Conservation (phyloP, 2,888 invertebrate species). For the Chaetoderma sp. region DNA sequence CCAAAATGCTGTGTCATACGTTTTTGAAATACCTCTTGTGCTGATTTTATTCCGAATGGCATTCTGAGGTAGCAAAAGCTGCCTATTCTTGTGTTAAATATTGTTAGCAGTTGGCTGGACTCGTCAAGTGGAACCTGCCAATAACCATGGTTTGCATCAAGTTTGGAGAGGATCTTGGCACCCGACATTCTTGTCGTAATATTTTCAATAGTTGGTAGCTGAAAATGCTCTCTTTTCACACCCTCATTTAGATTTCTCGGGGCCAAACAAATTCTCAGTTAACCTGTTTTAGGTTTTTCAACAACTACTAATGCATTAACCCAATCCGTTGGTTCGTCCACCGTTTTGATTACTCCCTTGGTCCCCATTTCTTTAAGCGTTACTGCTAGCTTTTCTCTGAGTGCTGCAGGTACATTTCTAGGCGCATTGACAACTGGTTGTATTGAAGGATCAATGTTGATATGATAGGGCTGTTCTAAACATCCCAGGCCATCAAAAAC, state of each 20-base stretch:
- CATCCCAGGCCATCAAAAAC: no score
- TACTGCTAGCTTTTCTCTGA: not conserved
- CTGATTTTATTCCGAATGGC: slow-evolving; percentile 25
- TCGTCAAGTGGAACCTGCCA: not conserved
- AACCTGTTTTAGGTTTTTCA: slow-evolving; percentile 3
- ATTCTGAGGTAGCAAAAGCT: slow-evolving; percentile 13
- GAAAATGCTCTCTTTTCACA: slow-evolving; percentile 8
- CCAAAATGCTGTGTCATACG: slow-evolving; percentile 3
- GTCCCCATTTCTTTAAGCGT: slow-evolving; percentile 7
- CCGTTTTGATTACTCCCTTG: not conserved
- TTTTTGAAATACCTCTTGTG: slow-evolving; percentile 26
- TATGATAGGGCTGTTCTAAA: not conserved
- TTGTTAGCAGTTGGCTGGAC: not conserved
- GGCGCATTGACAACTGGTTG: slow-evolving; percentile 10
- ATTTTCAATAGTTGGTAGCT: slow-evolving; percentile 25
- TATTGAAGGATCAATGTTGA: slow-evolving; percentile 3
- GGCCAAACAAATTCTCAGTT: slow-evolving; percentile 11
- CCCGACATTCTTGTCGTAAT: slow-evolving; percentile 9
- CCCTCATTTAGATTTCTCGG: slow-evolving; percentile 5
- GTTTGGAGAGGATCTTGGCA: slow-evolving; percentile 9
- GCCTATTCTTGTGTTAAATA: slow-evolving; percentile 21
- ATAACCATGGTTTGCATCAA: slow-evolving; percentile 7
- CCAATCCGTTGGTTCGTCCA: slow-evolving; percentile 16
- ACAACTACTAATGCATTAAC: slow-evolving; percentile 9
- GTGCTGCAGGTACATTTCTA: slow-evolving; percentile 14